Evolutionary conservation across 37 sponge, comb jelly and placozoan genomes (phyloP), one percentile per base, ranked within the genome.

Genomic region (Haliclona indistincta): DNA sequence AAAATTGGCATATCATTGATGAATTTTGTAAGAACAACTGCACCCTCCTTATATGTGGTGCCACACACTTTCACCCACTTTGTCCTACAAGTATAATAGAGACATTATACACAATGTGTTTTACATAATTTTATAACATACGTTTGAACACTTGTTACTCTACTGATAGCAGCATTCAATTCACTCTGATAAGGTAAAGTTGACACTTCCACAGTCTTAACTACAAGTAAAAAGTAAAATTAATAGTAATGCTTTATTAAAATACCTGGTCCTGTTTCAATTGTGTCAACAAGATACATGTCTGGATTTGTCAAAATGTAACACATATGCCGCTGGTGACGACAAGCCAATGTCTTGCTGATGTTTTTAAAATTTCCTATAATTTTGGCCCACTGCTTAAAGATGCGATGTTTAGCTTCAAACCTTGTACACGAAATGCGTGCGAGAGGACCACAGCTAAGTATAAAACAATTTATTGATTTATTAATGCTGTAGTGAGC

Each of bases 301-400:
- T 47, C 13, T 17, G 49, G 49, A 8, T 47, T 47, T 47, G 49
- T 17, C 13, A 47, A 47, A 8, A 54, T 34, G 42, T 73, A 56
- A 33, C 74, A 73, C 62, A 56, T 34, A 28, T 40, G 61, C 34
- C 58, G 38, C 36, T 73, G 74, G 35, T 73, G 74, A 35, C 74
- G 38, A 54, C 25, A 35, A 35, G 74, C 74, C 56, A 73, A 22
- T 10, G 74, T 73, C 43, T 73, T 73, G 0, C 58, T 43, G 1
- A 73, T 15, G 33, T 73, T 73, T 55, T 73, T 73, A 30, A 43
- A 73, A 34, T 73, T 73, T 32, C 61, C 55, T 32, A 73, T 13
- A 29, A 34, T 33, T 19, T 36, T 22, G 39, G 74, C 74, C 3
- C 53, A 4, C 13, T 47, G 49, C 13, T 47, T 47, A 47, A 47